phyloP scores from a whole-genome alignment of 2,113 vertebrate genomes.

The Callospermophilus lateralis region DNA sequence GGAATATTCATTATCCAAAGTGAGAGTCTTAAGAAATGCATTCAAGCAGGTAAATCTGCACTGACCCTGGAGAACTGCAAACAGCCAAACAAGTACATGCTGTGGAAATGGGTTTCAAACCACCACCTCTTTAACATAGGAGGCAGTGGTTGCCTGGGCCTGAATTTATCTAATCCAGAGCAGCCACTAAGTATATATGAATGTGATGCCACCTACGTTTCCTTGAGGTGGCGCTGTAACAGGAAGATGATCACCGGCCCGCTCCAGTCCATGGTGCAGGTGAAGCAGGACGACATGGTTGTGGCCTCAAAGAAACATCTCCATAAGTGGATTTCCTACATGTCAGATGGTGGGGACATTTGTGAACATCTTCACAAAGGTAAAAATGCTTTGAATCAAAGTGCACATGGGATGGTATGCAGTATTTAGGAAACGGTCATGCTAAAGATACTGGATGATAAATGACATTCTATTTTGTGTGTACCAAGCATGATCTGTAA shows the following conservation, averaged over 20 bases:
- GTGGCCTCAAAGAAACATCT: constrained; percentile 88
- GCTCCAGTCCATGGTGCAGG: constrained; percentile 88
- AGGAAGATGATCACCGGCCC: constrained; percentile 88
- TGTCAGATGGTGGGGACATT: constrained; percentile 89
- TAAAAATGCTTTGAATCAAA: constrained; percentile 77
- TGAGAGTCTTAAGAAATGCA: constrained; percentile 88
- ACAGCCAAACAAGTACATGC: constrained; percentile 88
- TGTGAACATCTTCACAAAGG: constrained; percentile 94
- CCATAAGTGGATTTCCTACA: constrained; percentile 90
- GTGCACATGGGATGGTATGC: not conserved
- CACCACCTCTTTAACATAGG: constrained; percentile 93
- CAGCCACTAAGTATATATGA: constrained; percentile 90
- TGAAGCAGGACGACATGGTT: constrained; percentile 84
- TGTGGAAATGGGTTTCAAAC: constrained; percentile 97
- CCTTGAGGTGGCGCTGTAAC: constrained; percentile 92
- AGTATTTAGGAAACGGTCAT: not conserved
- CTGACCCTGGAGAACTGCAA: constrained; percentile 91
- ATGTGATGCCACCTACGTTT: constrained; percentile 88
- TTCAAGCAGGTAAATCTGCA: constrained; percentile 85
- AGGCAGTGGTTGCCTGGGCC: constrained; percentile 91
- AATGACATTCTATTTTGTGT: not conserved
- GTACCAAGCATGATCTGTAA: not conserved
- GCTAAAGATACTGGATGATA: not conserved
- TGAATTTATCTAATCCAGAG: constrained; percentile 88
- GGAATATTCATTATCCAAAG: constrained; percentile 94